Percentiles rank a stretch among this genome's conserved stretches.
phyloP scores from a whole-genome alignment of 2,113 vertebrate genomes.

The Sphyrna mokarran region DNA sequence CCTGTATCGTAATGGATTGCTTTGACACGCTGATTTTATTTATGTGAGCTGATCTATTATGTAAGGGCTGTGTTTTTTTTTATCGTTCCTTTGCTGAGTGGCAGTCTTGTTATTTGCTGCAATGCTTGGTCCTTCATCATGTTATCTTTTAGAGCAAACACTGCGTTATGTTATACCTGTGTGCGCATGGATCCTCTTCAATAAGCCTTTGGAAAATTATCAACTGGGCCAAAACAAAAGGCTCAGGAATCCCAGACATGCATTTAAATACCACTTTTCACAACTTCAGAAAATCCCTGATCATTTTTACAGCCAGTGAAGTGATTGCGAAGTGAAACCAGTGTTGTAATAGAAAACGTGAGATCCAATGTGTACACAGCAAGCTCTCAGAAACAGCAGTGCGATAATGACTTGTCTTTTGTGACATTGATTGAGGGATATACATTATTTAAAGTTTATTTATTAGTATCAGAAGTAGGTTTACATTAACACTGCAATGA shows the following conservation, averaged over 20 bases:
- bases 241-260: background rate
- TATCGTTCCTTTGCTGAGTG: background rate
- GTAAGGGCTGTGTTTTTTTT: background rate
- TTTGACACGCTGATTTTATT: slow-evolving; percentile 5
- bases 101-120: background rate
- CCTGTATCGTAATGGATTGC: background rate
- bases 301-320: background rate
- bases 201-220: background rate
- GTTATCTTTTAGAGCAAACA: background rate
- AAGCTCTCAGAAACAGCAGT: background rate
- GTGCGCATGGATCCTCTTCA: background rate
- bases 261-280: background rate
- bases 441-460: background rate
- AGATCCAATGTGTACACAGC: background rate
- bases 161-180: background rate
- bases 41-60: background rate
- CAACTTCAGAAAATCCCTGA: background rate
- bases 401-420: background rate
- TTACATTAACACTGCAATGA: too few species aligned
- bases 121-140: background rate
- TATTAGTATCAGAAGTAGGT: too few species aligned
- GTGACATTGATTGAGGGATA: background rate
- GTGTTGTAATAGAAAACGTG: background rate
- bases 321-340: background rate
- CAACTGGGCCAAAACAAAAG: background rate